Conservation (phyloP, 2,113 vertebrate genomes). For the Neolamprologus fasciatus region DNA sequence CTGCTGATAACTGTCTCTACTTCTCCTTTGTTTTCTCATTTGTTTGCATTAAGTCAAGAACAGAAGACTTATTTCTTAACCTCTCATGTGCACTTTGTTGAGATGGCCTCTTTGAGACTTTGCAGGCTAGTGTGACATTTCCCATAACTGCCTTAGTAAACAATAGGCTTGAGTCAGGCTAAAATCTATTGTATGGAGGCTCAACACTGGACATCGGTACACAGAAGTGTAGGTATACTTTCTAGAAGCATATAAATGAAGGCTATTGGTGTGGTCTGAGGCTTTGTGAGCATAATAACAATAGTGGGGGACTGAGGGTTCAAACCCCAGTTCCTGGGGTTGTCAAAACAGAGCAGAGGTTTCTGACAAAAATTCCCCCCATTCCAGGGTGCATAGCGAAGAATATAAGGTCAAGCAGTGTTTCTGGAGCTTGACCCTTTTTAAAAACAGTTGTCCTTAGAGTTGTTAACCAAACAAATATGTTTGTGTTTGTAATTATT, state of each 20-base stretch:
- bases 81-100: neutral
- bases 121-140: neutral
- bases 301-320: neutral
- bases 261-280: neutral
- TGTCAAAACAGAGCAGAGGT: neutral
- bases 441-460: neutral
- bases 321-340: neutral
- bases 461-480: neutral
- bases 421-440: neutral
- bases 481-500: neutral
- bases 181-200: neutral
- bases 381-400: neutral
- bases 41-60: neutral
- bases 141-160: neutral
- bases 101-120: neutral
- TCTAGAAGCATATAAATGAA: neutral
- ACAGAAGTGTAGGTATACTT: neutral
- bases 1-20: neutral
- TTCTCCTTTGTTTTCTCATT: conserved; percentile 2
- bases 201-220: neutral
- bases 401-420: neutral
- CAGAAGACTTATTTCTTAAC: neutral
- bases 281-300: neutral
- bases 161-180: neutral
- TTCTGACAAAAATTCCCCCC: neutral